Evolutionary conservation across 2,888 invertebrate species (phyloP).

Genomic region (Leptinotarsa haldemani): DNA sequence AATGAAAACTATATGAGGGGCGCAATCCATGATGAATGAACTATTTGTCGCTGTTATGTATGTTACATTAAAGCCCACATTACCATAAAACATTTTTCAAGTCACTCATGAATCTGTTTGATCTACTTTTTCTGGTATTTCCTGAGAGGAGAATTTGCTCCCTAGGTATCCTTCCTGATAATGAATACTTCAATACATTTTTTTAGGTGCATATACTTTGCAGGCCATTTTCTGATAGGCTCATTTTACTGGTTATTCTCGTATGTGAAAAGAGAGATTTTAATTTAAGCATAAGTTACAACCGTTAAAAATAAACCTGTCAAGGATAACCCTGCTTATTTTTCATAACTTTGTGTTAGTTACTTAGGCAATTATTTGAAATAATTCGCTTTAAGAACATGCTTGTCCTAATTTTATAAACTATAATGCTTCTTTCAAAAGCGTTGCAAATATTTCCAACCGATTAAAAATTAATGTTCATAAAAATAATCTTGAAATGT

Average conservation of each 20-base stretch:
- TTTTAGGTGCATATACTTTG: conserved; percentile 10
- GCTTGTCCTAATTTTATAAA: conserved; percentile 41
- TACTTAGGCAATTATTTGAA: conserved; percentile 64
- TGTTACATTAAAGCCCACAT: too few relatives aligned
- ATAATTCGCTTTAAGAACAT: conserved; percentile 65
- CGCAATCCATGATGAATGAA: conserved; percentile 34
- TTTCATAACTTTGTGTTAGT: conserved; percentile 51
- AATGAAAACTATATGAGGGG: background rate
- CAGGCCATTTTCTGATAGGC: background rate
- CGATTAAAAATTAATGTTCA: background rate
- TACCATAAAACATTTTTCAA: too few relatives aligned
- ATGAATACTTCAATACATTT: conserved; percentile 42
- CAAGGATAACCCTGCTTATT: conserved; percentile 31
- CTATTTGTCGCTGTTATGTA: background rate
- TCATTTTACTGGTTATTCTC: background rate
- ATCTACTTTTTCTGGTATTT: too few relatives aligned
- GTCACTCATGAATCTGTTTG: too few relatives aligned
- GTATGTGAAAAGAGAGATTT: background rate
- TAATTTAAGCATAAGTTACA: conserved; percentile 8
- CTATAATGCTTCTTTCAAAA: conserved; percentile 39
- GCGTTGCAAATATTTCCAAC: conserved; percentile 5
- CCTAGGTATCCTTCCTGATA: background rate
- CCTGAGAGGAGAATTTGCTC: too few relatives aligned
- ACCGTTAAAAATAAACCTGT: conserved; percentile 13
- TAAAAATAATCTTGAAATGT: background rate